Evolutionary conservation across 2,113 vertebrate genomes (phyloP).

Genomic region (Ceyx margarethae): DNA sequence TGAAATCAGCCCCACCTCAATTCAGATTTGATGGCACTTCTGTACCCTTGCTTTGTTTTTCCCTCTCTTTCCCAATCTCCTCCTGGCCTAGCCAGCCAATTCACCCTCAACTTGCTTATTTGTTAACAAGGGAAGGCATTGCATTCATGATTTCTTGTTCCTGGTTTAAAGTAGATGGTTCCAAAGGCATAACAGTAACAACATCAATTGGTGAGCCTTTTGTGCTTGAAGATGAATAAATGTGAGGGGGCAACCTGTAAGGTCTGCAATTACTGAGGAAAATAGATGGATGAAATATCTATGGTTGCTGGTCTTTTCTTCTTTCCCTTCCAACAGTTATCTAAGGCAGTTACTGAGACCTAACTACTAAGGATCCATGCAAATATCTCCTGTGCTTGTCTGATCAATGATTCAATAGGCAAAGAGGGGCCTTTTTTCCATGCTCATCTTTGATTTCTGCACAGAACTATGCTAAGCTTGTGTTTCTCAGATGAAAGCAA

Average conservation of each 20-base stretch:
- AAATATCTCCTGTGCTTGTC: slow-evolving; percentile 53
- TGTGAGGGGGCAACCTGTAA: neutral
- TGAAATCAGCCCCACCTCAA: neutral
- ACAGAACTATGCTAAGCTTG: slow-evolving; percentile 68
- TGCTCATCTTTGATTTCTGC: slow-evolving; percentile 63
- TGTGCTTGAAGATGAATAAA: neutral
- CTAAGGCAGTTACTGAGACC: slow-evolving; percentile 8
- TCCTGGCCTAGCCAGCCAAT: neutral
- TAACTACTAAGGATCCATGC: slow-evolving; percentile 48
- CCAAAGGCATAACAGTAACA: neutral
- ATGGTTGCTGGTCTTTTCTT: slow-evolving; percentile 2
- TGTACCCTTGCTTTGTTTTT: neutral
- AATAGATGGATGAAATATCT: neutral
- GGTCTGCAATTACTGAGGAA: neutral
- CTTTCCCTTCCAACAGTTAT: slow-evolving; percentile 36
- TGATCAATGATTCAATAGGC: slow-evolving; percentile 69
- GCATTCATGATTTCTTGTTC: neutral
- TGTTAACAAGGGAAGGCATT: neutral
- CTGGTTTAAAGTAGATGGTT: neutral
- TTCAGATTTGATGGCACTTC: neutral
- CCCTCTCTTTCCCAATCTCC: neutral
- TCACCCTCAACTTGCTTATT: neutral
- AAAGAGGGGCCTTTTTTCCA: slow-evolving; percentile 49
- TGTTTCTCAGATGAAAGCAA: slow-evolving; percentile 70
- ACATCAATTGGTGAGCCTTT: neutral